These are phyloP conservation scores for Cisticola juncidis DNA, from an alignment of 2,113 vertebrate species.

Conservation along the genomic window DNA sequence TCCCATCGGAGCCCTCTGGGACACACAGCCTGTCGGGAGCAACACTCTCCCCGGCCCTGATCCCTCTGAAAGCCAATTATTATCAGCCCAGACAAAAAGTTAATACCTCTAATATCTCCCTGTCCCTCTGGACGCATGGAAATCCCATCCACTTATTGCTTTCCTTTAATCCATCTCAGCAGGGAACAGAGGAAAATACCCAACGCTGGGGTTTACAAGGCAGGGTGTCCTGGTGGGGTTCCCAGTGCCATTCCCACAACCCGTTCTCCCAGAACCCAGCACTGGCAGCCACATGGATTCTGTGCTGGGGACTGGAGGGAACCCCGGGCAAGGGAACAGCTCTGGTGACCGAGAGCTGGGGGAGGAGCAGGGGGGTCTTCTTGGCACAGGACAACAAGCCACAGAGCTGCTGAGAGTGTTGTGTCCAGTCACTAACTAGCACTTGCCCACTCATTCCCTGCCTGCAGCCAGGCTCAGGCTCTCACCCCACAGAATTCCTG, in stretches of 20 bases:
- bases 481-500: not conserved
- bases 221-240: not conserved
- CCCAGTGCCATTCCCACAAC: not conserved
- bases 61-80: not conserved
- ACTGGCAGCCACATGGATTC: accelerated
- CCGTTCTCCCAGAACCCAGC: accelerated
- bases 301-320: accelerated
- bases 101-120: constrained; percentile 54
- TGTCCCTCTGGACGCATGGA: not conserved
- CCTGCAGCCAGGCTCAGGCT: accelerated
- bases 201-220: accelerated
- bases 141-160: constrained; percentile 48
- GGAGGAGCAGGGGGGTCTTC: not conserved
- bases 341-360: accelerated
- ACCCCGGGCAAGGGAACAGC: accelerated
- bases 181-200: not conserved
- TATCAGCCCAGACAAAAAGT: constrained; percentile 16
- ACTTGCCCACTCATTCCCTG: accelerated
- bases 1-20: not conserved
- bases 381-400: not conserved
- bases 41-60: not conserved
- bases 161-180: constrained; percentile 46
- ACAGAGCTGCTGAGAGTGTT: not conserved
- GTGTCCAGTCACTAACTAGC: not conserved
- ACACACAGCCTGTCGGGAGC: not conserved